Evolutionary conservation across 2,113 vertebrate genomes (phyloP).

Genomic region (Malurus melanocephalus): DNA sequence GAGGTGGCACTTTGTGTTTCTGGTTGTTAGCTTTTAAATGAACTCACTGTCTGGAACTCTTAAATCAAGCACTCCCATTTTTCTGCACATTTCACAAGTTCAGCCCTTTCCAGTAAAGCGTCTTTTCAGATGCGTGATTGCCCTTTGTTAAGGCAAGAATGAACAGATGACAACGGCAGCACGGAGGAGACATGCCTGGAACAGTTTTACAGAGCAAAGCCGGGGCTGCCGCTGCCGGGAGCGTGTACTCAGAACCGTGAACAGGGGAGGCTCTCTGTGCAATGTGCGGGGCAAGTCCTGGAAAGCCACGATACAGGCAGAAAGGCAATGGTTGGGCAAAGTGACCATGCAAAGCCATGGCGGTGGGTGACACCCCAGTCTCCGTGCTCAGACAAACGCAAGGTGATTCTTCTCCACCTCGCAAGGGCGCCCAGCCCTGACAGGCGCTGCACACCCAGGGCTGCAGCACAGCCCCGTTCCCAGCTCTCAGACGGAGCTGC

Average conservation of each 20-base stretch:
- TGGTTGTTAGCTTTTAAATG: constrained; percentile 5
- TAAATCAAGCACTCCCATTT: constrained; percentile 14
- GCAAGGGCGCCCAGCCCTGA: not conserved
- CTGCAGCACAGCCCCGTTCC: not conserved
- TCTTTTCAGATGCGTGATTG: constrained; percentile 13
- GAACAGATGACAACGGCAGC: constrained; percentile 45
- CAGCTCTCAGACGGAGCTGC: not conserved
- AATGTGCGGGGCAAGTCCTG: not conserved
- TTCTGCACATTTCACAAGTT: constrained; percentile 28
- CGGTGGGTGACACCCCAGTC: not conserved
- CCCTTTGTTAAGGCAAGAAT: constrained; percentile 48
- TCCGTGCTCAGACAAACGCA: not conserved
- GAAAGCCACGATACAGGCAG: not conserved
- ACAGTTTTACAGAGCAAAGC: not conserved
- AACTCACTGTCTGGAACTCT: constrained; percentile 20
- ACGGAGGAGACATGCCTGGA: constrained; percentile 10
- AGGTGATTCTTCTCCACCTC: too few relatives aligned
- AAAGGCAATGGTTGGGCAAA: not conserved
- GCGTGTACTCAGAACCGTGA: not conserved
- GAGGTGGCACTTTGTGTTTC: not conserved
- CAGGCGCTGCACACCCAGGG: not conserved
- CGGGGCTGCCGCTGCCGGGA: not conserved
- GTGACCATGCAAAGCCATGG: not conserved
- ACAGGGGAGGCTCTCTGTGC: not conserved
- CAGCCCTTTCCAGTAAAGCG: constrained; percentile 7